A percentile compares a stretch with the other conserved stretches of the same genome.
phyloP scores from a whole-genome alignment of 2,888 invertebrate species.

The Ceriagrion tenellum region DNA sequence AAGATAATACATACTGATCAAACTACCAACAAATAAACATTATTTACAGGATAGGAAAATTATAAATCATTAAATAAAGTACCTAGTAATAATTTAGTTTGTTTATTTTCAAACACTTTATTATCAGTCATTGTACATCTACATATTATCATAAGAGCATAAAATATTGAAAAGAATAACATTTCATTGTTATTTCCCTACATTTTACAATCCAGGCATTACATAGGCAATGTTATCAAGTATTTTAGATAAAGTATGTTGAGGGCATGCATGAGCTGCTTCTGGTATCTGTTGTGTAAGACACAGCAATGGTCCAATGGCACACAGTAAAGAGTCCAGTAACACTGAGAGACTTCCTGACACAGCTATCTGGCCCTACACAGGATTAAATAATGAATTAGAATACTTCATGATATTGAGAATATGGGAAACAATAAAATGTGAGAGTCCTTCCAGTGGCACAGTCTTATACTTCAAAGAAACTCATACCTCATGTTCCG shows the following conservation, averaged over 20 bases:
- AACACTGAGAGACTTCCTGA: constrained; percentile 96
- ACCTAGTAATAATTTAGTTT: background rate
- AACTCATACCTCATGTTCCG: constrained; percentile 89
- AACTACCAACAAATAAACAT: too few species aligned
- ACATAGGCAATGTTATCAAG: constrained; percentile 97
- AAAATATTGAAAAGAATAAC: background rate
- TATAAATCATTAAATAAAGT: too few species aligned
- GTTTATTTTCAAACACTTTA: background rate
- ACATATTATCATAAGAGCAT: background rate
- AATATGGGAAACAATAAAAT: too few species aligned
- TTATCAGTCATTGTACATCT: background rate
- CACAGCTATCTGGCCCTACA: constrained; percentile 94
- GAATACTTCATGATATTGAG: background rate
- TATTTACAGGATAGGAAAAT: too few species aligned
- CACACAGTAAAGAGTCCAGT: constrained; percentile 94
- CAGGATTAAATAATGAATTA: constrained; percentile 72
- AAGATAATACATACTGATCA: too few species aligned
- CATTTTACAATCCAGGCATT: constrained; percentile 75
- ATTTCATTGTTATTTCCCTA: background rate
- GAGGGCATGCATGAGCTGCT: constrained; percentile 83
- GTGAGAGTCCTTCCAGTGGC: too few species aligned
- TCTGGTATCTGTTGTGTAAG: constrained; percentile 91
- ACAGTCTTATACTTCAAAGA: background rate
- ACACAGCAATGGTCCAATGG: constrained; percentile 92
- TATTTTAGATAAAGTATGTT: constrained; percentile 83